Percentiles rank a stretch among this genome's conserved stretches.
Conservation (phyloP, 2,113 vertebrate genomes). For the Saccopteryx leptura region DNA sequence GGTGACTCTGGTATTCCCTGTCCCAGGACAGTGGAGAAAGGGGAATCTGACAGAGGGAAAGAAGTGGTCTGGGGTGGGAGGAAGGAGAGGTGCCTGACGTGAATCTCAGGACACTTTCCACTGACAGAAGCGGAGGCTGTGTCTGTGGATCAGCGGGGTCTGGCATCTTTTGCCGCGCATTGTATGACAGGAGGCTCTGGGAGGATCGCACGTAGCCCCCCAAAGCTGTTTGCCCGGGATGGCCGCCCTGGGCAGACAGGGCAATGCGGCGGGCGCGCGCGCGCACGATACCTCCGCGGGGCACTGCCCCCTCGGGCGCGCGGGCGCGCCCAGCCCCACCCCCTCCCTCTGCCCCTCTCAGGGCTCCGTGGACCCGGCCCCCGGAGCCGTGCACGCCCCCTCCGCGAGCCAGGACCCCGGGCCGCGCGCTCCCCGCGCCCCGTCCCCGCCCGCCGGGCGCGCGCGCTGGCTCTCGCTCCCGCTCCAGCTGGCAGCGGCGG, state of each 20-base stretch:
- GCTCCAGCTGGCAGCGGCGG: slow-evolving; percentile 55
- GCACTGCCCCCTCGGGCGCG: slow-evolving; percentile 73
- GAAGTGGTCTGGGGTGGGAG: not conserved
- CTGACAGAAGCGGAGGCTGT: not conserved
- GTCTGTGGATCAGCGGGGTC: not conserved
- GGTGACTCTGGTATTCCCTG: not conserved
- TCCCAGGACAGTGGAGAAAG: slow-evolving; percentile 2
- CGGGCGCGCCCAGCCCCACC: slow-evolving; percentile 69
- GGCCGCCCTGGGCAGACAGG: rapidly evolving
- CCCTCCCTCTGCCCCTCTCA: slow-evolving; percentile 82
- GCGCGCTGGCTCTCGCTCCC: slow-evolving; percentile 67
- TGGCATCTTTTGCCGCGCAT: not conserved
- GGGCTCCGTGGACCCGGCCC: slow-evolving; percentile 46
- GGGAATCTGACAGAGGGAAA: not conserved
- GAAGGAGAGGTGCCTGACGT: not conserved
- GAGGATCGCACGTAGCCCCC: not conserved
- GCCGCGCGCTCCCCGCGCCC: slow-evolving; percentile 54
- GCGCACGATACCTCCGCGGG: slow-evolving; percentile 87
- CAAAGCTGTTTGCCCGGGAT: rapidly evolving
- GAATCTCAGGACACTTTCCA: slow-evolving; percentile 2
- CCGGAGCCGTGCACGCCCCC: slow-evolving; percentile 80
- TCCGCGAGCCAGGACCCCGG: slow-evolving; percentile 13
- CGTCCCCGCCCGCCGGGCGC: slow-evolving; percentile 55
- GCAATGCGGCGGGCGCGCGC: slow-evolving; percentile 81
- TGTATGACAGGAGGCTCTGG: not conserved